Conservation (phyloP, 2,113 vertebrate species). For the Notechis scutatus region DNA sequence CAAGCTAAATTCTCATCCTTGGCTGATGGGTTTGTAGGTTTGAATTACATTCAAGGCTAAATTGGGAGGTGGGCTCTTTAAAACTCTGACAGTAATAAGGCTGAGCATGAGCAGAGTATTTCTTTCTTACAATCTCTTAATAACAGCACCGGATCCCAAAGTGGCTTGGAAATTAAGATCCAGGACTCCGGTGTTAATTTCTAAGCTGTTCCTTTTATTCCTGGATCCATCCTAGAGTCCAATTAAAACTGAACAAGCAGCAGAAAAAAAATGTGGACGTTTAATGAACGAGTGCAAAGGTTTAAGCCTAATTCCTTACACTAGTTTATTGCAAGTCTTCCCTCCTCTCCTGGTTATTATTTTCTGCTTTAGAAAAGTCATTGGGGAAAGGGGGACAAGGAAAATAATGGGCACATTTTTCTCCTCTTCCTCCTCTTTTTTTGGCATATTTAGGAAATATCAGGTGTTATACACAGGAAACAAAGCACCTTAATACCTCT, state of each 20-base stretch:
- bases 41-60: background rate
- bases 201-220: background rate
- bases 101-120: background rate
- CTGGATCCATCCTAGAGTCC: background rate
- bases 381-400: no score
- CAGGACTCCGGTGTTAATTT: no score
- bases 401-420: background rate
- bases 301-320: background rate
- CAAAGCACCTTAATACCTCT: background rate
- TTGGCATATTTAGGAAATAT: background rate
- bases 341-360: no score
- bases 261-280: background rate
- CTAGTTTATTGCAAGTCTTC: background rate
- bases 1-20: background rate
- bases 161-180: background rate
- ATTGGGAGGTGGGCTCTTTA: background rate
- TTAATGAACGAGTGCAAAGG: background rate
- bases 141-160: background rate
- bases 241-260: no score
- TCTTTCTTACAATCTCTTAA: background rate
- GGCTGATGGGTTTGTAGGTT: no score
- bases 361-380: background rate
- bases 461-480: no score
- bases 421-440: no score
- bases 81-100: no score